Base-by-base conservation (phyloP, 1,140 invertebrate genomes). In the Mercenaria mercenaria region DNA sequence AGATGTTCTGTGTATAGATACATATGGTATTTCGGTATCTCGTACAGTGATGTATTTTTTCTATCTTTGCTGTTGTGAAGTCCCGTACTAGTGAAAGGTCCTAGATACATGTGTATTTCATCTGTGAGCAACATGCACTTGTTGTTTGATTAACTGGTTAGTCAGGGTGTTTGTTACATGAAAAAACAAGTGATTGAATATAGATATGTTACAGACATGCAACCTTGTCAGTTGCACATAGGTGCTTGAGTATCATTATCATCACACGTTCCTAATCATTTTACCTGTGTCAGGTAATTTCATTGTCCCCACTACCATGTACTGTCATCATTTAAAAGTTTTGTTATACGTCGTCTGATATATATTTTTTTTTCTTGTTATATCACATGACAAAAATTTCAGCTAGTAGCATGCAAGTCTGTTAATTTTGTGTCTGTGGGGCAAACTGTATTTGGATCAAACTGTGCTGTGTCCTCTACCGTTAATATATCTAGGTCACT, bases 1-100 rank as follows among this genome's bases (percentile, higher is more conserved):
- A n/a, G n/a, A n/a, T 67, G 2, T 61, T 8, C 4, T 67, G 61
- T 72, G 34, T 72, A 72, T 39, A 29, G 67, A 34, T 34, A n/a
- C 41, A 32, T 13, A 29, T 50, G 72, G 20, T 56, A 79, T 79
- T 50, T 52, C 47, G 20, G 34, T 72, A 72, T 72, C 67, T 72
- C 76, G 47, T 79, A 56, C 47, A 79, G 76, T 72, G 67, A 72
- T 72, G 67, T 79, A 79, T 79, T 79, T 79, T 56, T 79, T 79
- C 76, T 52, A 79, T 50, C 47, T 79, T 79, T 59, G 26, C 32
- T 79, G 76, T 79, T 79, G 76, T 79, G 76, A 79, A 37, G 50
- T 79, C 76, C 76, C 76, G 43, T 77, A 50, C 74, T 47, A 52
- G 74, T 77, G 74, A 77, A 74, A 47, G n/a, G 29, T 67, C 61